Evolutionary conservation across 2,888 invertebrate genomes (phyloP).

Genomic region (Pemphredon lugubris): DNA sequence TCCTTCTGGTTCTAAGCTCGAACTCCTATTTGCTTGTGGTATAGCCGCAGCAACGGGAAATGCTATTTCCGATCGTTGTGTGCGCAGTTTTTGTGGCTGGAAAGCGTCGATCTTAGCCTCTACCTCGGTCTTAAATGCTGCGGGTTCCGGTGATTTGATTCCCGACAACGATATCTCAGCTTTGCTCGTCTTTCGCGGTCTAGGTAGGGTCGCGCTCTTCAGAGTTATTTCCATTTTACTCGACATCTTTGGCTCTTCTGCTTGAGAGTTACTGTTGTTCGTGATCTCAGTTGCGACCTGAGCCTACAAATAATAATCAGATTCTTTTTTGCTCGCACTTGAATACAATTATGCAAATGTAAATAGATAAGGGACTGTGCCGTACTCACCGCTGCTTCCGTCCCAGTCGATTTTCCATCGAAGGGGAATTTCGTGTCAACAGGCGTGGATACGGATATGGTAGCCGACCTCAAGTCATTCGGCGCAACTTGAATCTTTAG

Average conservation of each 20-base stretch:
- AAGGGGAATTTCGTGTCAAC: constrained; percentile 75
- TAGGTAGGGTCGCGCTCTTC: constrained; percentile 86
- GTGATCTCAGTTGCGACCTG: background rate
- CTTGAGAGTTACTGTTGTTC: constrained; percentile 26
- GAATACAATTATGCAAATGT: too few species aligned
- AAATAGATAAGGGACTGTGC: background rate
- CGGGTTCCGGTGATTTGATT: constrained; percentile 64
- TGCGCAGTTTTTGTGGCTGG: constrained; percentile 80
- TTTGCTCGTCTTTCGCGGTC: constrained; percentile 84
- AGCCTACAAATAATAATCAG: too few species aligned
- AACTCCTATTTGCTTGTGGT: constrained; percentile 80
- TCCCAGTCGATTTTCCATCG: constrained; percentile 67
- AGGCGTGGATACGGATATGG: constrained; percentile 79
- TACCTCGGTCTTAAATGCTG: constrained; percentile 76
- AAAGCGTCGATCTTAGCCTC: constrained; percentile 76
- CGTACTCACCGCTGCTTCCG: constrained; percentile 65
- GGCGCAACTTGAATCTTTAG: constrained; percentile 77
- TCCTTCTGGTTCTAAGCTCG: constrained; percentile 83
- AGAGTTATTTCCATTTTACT: constrained; percentile 86
- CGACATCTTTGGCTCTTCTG: constrained; percentile 81
- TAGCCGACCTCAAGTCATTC: constrained; percentile 78
- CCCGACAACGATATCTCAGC: constrained; percentile 85
- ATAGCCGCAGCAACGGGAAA: constrained; percentile 82
- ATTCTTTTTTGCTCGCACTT: too few species aligned
- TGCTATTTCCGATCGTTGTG: constrained; percentile 83